phyloP scores from a whole-genome alignment of 2,113 vertebrate genomes.

The Lethenteron camtschaticum region DNA sequence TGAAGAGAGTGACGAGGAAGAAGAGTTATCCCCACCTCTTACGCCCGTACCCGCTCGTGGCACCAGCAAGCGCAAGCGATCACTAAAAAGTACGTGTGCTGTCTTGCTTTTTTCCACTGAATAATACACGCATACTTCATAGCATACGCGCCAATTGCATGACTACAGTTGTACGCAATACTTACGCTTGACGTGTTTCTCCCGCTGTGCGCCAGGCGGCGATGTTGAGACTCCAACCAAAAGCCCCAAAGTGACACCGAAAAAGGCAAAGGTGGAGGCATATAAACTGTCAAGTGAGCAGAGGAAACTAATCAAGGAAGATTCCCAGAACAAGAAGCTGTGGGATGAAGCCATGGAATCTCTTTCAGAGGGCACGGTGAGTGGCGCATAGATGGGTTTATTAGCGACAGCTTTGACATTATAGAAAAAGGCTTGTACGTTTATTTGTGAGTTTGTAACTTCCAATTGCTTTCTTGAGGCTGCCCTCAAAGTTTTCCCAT shows the following conservation, averaged over 20 bases:
- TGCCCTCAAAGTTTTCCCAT: too few relatives aligned
- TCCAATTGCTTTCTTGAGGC: too few relatives aligned
- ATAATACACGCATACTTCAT: neutral
- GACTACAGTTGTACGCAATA: neutral
- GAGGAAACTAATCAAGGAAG: conserved; percentile 46
- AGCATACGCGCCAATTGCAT: neutral
- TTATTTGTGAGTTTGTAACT: too few relatives aligned
- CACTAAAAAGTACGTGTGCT: neutral
- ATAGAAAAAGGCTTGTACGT: too few relatives aligned
- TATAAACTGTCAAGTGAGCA: conserved; percentile 59
- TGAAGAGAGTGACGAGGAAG: conserved; percentile 23
- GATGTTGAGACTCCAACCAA: too few relatives aligned
- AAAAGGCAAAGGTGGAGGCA: conserved; percentile 58
- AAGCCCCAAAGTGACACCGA: conserved; percentile 20
- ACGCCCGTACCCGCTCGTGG: neutral
- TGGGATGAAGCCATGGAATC: conserved; percentile 63
- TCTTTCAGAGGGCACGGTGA: conserved; percentile 57
- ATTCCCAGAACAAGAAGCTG: conserved; percentile 55
- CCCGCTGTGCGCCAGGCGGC: neutral
- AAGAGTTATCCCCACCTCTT: conserved; percentile 12
- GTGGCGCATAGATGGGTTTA: neutral
- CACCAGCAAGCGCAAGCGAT: neutral
- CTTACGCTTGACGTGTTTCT: neutral
- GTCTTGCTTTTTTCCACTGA: neutral
- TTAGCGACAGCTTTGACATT: too few relatives aligned